Percentiles rank a stretch among this genome's conserved stretches.
These are phyloP conservation scores for Ictalurus punctatus DNA, from an alignment of 2,113 vertebrate genomes.

Conservation along the genomic window DNA sequence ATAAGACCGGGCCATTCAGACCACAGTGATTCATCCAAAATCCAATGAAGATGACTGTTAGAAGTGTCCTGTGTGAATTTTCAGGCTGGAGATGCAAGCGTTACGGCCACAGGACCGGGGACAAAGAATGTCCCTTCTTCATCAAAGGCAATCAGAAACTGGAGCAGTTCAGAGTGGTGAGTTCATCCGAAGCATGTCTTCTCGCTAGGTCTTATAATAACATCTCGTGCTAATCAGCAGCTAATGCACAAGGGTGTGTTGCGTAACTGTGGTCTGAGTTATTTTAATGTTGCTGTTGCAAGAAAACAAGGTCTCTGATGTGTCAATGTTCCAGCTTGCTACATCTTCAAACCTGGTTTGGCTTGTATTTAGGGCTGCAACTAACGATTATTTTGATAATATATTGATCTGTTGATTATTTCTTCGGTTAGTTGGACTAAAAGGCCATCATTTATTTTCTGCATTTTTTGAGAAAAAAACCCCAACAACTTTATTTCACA, in stretches of 20 bases:
- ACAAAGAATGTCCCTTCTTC: slow-evolving; percentile 95
- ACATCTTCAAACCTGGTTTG: background rate
- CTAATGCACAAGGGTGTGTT: background rate
- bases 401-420: no score
- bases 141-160: slow-evolving; percentile 98
- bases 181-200: slow-evolving; percentile 59
- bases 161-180: slow-evolving; percentile 97
- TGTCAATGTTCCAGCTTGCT: background rate
- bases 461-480: no score
- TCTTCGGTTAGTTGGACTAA: no score
- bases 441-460: no score
- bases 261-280: background rate
- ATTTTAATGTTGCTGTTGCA: background rate
- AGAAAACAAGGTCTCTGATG: background rate
- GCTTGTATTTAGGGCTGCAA: background rate
- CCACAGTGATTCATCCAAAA: background rate
- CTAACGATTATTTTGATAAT: no score
- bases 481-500: no score
- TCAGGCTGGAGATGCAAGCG: slow-evolving; percentile 96
- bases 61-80: slow-evolving; percentile 29
- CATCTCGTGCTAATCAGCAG: background rate
- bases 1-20: background rate
- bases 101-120: slow-evolving; percentile 94
- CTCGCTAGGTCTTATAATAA: background rate
- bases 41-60: background rate